Base-by-base conservation (phyloP, 2,797 vertebrate genomes). In the Sebastes taczanowskii region DNA sequence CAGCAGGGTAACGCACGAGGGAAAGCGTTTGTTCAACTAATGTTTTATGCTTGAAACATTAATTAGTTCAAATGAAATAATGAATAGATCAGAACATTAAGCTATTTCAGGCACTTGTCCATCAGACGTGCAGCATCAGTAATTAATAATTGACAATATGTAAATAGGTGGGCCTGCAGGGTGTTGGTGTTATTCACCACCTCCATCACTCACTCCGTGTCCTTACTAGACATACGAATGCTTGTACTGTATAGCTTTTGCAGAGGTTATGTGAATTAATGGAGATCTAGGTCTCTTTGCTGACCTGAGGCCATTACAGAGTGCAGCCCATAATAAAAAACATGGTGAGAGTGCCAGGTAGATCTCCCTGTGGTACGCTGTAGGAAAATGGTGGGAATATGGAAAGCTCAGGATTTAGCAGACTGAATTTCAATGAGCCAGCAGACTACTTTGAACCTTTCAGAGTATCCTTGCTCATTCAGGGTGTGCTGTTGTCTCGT, bases 401-500 rank as follows among this genome's bases (percentile, higher is more conserved):
- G 76, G 86, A 93, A 86, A 88, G 85, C 78, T 78, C 61, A 11
- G 80, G 90, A 79, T 88, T 92, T 78, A 88, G 80, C 88, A 27
- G 82, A 22, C 67, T 88, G 92, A 90, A 94, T 95, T 77, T 85
- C 74, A 94, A 92, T 91, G 84, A 92, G 90, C 71, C 76, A 46
- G 65, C 78, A 66, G 83, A 84, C 88, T 72, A 86, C 87, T 90
- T 88, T 91, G 82, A 92, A 89, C 84, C 83, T 87, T 78, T 80
- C 76, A 70, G 71, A 90, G 65, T 83, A 83, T 72, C 82, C 74
- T 87, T 84, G 86, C 86, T 88, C 90, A 90, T 93, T 93, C 89
- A 90, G 85, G 61, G 77, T 86, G 74, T 83, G 86, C 88, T 87
- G 88, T 92, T 93, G 89, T 93, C 91, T 92, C 86, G 85, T 92